Evolutionary conservation across 2,113 vertebrate genomes (phyloP).

Genomic region (Puntigrus tetrazona): DNA sequence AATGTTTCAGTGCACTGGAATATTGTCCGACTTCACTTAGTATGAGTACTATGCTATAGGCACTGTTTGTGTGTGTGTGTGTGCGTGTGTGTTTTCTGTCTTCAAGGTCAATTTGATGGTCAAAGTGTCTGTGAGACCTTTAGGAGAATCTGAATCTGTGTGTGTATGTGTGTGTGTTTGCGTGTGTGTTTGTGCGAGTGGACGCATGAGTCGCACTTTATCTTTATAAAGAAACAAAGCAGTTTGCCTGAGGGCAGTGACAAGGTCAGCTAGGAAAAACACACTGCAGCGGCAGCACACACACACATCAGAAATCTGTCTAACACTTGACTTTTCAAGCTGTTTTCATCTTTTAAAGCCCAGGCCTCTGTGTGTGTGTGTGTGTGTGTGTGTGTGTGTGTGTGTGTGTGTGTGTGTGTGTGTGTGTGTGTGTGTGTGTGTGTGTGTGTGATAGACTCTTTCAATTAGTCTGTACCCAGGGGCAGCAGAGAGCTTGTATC

Average conservation of each 20-base stretch:
- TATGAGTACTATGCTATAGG: too few relatives aligned
- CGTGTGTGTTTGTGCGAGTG: neutral
- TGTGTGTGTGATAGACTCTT: neutral
- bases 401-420: neutral
- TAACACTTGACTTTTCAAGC: neutral
- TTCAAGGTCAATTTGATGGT: neutral
- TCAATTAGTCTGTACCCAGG: neutral
- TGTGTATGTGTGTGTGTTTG: neutral
- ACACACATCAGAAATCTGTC: neutral
- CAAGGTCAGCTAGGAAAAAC: neutral
- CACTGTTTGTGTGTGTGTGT: too few relatives aligned
- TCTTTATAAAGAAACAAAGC: conserved; percentile 4
- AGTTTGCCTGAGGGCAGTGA: neutral
- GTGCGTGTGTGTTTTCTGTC: neutral
- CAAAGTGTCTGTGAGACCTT: neutral
- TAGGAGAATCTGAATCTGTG: neutral
- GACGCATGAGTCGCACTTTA: neutral
- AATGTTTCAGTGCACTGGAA: neutral
- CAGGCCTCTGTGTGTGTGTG: too few relatives aligned
- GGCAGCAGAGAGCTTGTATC: neutral
- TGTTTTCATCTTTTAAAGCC: neutral
- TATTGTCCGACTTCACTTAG: too few relatives aligned
- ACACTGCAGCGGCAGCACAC: neutral
- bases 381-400: too few relatives aligned
- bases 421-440: neutral